A percentile compares a stretch with the other conserved stretches of the same genome.
These are phyloP conservation scores for Pyrgilauda ruficollis DNA, from an alignment of 2,113 vertebrate genomes.

Conservation along the genomic window DNA sequence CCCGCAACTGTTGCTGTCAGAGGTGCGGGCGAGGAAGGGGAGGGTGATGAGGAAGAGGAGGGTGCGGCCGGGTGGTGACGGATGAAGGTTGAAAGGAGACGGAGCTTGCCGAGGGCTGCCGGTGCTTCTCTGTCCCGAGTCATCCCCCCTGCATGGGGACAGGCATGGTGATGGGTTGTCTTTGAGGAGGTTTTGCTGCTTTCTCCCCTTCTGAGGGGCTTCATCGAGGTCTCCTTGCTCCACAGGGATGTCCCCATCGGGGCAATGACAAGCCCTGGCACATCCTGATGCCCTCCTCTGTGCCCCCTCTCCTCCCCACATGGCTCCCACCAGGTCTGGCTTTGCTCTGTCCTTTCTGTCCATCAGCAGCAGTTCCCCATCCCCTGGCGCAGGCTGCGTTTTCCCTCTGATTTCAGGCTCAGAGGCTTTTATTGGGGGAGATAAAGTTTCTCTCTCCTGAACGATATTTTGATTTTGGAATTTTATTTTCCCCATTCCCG, in stretches of 20 bases:
- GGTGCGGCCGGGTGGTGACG: background rate
- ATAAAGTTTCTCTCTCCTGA: background rate
- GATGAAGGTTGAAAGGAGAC: conserved; percentile 53
- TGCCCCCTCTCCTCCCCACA: background rate
- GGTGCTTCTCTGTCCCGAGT: background rate
- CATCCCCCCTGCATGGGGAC: background rate
- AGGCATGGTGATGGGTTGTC: background rate
- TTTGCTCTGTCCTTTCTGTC: background rate
- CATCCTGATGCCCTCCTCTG: background rate
- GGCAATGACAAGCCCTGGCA: background rate
- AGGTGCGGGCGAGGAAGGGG: background rate
- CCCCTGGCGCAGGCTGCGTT: background rate
- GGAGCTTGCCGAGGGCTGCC: background rate
- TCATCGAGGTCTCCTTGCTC: background rate
- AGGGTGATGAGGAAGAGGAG: background rate
- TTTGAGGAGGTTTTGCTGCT: background rate
- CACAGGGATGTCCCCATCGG: background rate
- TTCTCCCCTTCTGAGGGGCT: background rate
- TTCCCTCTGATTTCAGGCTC: background rate
- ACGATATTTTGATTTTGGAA: background rate
- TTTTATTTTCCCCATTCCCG: background rate
- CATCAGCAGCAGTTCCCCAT: background rate
- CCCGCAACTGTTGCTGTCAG: conserved; percentile 59
- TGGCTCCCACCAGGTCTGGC: rapidly evolving
- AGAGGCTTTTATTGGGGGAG: background rate